Evolutionary conservation across 2,797 vertebrate genomes (phyloP).

Genomic region (Fundulus diaphanus): DNA sequence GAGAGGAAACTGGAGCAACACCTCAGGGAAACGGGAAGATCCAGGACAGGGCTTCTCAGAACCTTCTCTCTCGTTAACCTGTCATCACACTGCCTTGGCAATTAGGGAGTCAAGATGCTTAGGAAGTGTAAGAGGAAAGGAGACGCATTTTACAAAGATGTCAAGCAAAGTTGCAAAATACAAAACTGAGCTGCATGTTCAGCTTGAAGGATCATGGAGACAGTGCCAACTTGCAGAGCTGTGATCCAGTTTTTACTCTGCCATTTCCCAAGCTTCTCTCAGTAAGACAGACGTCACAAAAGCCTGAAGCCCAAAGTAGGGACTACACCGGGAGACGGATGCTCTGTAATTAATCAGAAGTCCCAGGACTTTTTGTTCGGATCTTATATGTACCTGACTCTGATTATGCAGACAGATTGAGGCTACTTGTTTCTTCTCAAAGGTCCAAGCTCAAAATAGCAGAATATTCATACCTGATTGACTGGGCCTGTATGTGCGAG

Average conservation of each 20-base stretch:
- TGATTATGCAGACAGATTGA: neutral
- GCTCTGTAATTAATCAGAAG: neutral
- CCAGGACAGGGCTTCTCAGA: neutral
- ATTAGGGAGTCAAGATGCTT: neutral
- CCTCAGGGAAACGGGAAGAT: slow-evolving; percentile 2
- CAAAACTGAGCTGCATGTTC: neutral
- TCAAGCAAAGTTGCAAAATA: neutral
- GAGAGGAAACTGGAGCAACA: neutral
- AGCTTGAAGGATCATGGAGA: neutral
- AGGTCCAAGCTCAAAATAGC: neutral
- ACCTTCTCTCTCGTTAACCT: neutral
- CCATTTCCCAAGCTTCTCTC: neutral
- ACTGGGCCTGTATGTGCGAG: slow-evolving; percentile 71
- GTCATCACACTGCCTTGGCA: neutral
- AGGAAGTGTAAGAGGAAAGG: neutral
- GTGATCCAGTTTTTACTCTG: neutral
- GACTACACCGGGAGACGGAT: neutral
- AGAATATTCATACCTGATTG: slow-evolving; percentile 70
- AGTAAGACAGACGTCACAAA: neutral
- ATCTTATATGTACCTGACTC: neutral
- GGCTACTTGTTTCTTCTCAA: neutral
- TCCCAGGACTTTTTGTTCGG: neutral
- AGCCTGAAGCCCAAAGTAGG: neutral
- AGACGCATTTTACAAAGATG: neutral
- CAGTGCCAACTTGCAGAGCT: neutral